These are phyloP conservation scores for Trypoxylus dichotomus DNA, from an alignment of 1,140 invertebrate species.

Conservation along the genomic window DNA sequence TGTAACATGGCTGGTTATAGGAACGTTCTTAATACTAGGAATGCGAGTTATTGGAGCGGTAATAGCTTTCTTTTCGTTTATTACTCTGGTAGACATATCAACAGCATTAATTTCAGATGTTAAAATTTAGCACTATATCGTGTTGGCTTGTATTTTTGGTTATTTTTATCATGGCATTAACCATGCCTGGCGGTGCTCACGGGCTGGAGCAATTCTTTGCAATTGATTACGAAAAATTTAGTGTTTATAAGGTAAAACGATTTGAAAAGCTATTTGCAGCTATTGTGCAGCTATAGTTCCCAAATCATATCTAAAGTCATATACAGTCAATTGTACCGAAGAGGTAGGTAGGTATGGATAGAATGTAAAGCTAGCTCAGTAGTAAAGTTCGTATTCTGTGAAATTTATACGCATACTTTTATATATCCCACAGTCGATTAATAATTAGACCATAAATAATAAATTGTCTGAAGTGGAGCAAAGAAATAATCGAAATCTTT, in stretches of 20 bases:
- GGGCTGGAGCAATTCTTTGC: not conserved
- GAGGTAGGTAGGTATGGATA: no score
- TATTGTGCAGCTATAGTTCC: no score
- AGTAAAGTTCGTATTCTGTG: no score
- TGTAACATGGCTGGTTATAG: constrained; percentile 34
- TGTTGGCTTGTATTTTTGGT: constrained; percentile 25
- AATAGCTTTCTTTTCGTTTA: constrained; percentile 3
- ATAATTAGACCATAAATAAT: no score
- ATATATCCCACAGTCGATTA: no score
- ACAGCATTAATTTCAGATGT: constrained; percentile 30
- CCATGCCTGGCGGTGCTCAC: constrained; percentile 10
- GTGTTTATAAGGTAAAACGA: constrained; percentile 30
- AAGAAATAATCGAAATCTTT: no score
- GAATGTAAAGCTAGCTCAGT: no score
- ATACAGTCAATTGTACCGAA: no score
- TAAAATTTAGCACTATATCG: constrained; percentile 28
- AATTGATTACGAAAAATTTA: constrained; percentile 22
- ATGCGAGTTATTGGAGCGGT: constrained; percentile 33
- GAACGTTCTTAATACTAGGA: constrained; percentile 28
- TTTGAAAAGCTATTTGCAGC: not conserved
- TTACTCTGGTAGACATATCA: not conserved
- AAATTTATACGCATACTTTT: no score
- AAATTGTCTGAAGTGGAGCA: no score
- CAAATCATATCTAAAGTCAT: no score
- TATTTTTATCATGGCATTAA: constrained; percentile 29